phyloP scores from a whole-genome alignment of 2,797 vertebrate species.

The Toxotes lorentzi region DNA sequence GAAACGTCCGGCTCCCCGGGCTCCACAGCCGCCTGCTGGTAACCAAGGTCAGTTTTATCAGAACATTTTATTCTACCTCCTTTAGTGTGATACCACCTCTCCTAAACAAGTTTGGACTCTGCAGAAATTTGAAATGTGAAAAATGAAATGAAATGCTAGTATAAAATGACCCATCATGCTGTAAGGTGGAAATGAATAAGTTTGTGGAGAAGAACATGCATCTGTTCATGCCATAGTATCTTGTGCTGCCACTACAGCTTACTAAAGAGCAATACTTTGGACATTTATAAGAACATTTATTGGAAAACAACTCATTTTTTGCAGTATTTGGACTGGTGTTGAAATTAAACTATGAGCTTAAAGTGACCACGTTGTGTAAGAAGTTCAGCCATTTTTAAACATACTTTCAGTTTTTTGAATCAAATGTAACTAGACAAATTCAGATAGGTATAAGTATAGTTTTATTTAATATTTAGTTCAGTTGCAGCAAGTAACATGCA shows the following conservation, averaged over 20 bases:
- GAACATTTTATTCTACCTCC: not conserved
- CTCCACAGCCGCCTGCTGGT: conserved; percentile 84
- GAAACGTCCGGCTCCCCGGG: conserved; percentile 91
- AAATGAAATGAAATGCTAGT: no score
- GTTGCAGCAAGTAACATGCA: not conserved
- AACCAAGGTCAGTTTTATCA: conserved; percentile 80
- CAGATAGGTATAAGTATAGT: not conserved
- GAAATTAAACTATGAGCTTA: not conserved
- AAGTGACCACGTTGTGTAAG: not conserved
- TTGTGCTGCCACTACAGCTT: not conserved
- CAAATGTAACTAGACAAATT: not conserved
- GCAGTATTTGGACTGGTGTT: not conserved
- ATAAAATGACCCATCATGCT: not conserved
- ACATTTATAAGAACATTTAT: not conserved
- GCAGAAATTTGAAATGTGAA: not conserved
- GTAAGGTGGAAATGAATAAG: not conserved
- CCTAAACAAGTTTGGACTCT: not conserved
- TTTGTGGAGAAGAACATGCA: not conserved
- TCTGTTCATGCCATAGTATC: not conserved
- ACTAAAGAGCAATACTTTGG: not conserved
- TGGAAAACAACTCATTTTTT: not conserved
- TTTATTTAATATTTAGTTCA: conserved; percentile 1
- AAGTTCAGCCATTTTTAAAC: not conserved
- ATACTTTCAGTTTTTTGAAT: not conserved
- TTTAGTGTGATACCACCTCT: not conserved